Evolutionary conservation across 2,797 vertebrate genomes (phyloP).

Genomic region (Danio jaintianensis): DNA sequence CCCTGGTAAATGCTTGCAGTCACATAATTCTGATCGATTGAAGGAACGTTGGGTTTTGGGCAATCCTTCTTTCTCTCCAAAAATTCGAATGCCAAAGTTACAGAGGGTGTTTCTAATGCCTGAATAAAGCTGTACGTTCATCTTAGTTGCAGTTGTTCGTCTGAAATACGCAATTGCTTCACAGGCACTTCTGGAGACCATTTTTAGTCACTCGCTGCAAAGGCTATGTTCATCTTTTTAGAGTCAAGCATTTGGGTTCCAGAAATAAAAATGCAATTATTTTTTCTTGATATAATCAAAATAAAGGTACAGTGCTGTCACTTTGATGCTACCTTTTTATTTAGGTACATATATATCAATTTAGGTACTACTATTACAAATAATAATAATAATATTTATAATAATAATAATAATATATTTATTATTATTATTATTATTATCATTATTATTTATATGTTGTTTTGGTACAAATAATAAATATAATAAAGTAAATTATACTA

Average conservation of each 20-base stretch:
- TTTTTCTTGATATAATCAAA: neutral
- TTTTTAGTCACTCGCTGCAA: neutral
- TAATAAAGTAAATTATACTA: too few species aligned
- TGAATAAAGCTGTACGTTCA: neutral
- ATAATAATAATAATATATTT: too few species aligned
- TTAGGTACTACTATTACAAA: too few species aligned
- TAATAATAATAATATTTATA: too few species aligned
- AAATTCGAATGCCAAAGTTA: neutral
- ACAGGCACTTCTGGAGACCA: neutral
- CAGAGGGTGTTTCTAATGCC: neutral
- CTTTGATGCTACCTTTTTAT: too few species aligned
- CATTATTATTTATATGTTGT: too few species aligned
- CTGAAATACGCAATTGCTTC: neutral
- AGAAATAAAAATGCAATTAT: neutral
- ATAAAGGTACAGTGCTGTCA: too few species aligned
- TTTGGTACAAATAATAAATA: too few species aligned
- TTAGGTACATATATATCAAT: too few species aligned
- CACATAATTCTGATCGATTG: neutral
- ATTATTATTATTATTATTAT: too few species aligned
- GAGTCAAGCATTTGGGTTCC: neutral
- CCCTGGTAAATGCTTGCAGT: neutral
- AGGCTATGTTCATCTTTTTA: neutral
- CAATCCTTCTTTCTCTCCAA: neutral
- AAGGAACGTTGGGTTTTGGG: neutral
- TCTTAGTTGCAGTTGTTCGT: neutral